Conservation (phyloP, 2,113 vertebrate genomes). For the Cyrtonyx montezumae region DNA sequence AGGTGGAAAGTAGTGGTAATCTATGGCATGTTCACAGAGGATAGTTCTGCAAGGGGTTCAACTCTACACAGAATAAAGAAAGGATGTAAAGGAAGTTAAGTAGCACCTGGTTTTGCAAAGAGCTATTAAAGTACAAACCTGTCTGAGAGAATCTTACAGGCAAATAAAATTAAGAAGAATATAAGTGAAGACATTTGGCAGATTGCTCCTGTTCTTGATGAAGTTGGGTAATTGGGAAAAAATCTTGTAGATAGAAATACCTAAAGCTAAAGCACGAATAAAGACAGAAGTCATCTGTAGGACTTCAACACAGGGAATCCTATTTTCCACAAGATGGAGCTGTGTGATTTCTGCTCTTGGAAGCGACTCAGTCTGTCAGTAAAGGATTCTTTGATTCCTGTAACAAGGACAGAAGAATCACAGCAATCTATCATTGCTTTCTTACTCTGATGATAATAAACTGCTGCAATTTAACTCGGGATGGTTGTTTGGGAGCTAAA, state of each 20-base stretch:
- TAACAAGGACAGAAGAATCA: conserved; percentile 26
- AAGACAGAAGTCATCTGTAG: background rate
- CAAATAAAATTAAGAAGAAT: background rate
- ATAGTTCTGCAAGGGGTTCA: background rate
- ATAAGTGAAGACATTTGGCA: background rate
- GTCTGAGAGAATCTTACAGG: background rate
- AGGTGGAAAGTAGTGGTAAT: background rate
- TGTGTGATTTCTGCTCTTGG: conserved; percentile 57
- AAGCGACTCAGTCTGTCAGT: background rate
- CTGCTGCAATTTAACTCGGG: conserved; percentile 53
- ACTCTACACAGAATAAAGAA: background rate
- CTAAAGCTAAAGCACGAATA: background rate
- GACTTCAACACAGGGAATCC: background rate
- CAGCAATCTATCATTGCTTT: conserved; percentile 39
- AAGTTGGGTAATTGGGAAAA: background rate
- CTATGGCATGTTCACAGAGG: background rate
- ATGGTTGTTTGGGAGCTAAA: conserved; percentile 40
- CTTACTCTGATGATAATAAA: conserved; percentile 38
- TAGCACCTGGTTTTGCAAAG: background rate
- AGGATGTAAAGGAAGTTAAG: background rate
- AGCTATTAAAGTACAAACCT: background rate
- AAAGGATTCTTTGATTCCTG: background rate
- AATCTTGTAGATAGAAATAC: background rate
- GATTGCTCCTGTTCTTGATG: background rate
- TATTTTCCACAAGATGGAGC: conserved; percentile 77